These are phyloP conservation scores for Drosophila suboccidentalis DNA, from an alignment of 2,888 invertebrate species.

Conservation along the genomic window DNA sequence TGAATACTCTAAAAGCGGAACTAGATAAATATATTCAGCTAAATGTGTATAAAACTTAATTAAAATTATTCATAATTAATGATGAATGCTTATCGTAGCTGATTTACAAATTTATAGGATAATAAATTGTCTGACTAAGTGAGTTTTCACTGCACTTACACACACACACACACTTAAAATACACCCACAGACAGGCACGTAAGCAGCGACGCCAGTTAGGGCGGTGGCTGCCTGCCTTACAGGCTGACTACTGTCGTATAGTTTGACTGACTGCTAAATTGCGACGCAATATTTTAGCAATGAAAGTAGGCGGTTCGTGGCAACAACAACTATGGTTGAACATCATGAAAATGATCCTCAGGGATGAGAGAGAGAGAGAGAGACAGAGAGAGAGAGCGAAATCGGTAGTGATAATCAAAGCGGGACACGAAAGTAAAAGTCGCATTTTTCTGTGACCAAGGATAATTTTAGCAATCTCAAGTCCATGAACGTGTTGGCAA, in stretches of 20 bases:
- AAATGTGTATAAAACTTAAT: conserved; percentile 5
- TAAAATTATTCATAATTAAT: conserved; percentile 14
- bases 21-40: not conserved
- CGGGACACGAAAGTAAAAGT: conserved; percentile 37
- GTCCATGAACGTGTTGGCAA: conserved; percentile 69
- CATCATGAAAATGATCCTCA: conserved; percentile 35
- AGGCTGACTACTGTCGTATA: conserved; percentile 45
- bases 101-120: conserved; percentile 26
- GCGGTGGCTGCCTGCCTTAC: conserved; percentile 71
- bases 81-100: not conserved
- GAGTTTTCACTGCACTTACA: conserved; percentile 37
- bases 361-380: not conserved
- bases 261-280: conserved; percentile 53
- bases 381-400: not conserved
- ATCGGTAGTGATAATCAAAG: conserved; percentile 10
- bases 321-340: conserved; percentile 6
- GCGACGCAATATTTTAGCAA: conserved; percentile 65
- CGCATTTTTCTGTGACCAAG: conserved; percentile 40
- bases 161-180: not conserved
- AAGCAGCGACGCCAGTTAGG: conserved; percentile 75
- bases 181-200: conserved; percentile 47
- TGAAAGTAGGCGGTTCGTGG: conserved; percentile 12
- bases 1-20: conserved; percentile 10
- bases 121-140: conserved; percentile 28
- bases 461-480: conserved; percentile 60